phyloP scores from a whole-genome alignment of 2,113 vertebrate genomes.

The Nesoenas mayeri region DNA sequence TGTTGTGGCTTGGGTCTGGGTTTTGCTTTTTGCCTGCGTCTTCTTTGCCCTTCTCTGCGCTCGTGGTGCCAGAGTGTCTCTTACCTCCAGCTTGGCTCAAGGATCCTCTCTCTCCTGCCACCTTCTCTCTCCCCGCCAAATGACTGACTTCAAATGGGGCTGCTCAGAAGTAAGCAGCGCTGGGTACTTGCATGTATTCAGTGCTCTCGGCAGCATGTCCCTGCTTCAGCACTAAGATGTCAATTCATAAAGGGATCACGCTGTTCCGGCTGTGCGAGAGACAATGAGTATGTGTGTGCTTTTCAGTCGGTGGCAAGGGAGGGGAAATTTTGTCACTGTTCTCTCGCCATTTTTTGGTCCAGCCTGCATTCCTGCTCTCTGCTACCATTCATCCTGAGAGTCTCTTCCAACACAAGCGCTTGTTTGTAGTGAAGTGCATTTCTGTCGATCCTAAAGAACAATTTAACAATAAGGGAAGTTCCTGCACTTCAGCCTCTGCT shows the following conservation, averaged over 20 bases:
- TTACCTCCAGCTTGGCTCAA: background rate
- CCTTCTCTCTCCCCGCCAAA: background rate
- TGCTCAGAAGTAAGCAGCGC: background rate
- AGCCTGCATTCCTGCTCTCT: slow-evolving; percentile 16
- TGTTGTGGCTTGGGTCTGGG: background rate
- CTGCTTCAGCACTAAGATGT: slow-evolving; percentile 45
- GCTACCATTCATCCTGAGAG: slow-evolving; percentile 42
- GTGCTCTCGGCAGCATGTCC: slow-evolving; percentile 14
- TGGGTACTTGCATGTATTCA: slow-evolving; percentile 23
- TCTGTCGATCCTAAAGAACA: background rate
- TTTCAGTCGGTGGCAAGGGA: slow-evolving; percentile 19
- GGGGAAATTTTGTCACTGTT: background rate
- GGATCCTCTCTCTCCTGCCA: slow-evolving; percentile 5
- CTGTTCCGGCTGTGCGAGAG: slow-evolving; percentile 20
- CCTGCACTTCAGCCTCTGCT: slow-evolving; percentile 40
- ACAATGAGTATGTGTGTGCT: slow-evolving; percentile 51
- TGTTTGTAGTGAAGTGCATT: slow-evolving; percentile 37
- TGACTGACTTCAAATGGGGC: slow-evolving; percentile 31
- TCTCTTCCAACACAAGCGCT: slow-evolving; percentile 25
- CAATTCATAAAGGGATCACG: slow-evolving; percentile 56
- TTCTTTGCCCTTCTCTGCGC: background rate
- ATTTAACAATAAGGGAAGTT: slow-evolving; percentile 44
- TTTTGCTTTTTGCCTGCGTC: background rate
- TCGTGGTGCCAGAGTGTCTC: background rate
- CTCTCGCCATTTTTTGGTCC: slow-evolving; percentile 33